Evolutionary conservation across 2,888 invertebrate genomes (phyloP), one percentile per base, ranked within the genome.

Genomic region (Caradrina kadenii): DNA sequence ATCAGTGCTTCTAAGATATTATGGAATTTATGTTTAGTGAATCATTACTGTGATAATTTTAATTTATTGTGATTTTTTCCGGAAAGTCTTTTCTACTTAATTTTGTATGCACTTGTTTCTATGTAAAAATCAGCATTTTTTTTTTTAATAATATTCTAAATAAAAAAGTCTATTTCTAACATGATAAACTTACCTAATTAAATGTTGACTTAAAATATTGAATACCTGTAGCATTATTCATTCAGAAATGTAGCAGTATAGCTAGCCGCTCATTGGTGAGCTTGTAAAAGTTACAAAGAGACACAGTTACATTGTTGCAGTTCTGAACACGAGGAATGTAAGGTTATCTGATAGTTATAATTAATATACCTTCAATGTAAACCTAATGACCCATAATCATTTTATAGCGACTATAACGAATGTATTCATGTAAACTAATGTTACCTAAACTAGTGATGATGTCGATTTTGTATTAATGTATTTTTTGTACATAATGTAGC

Each of bases 401-500:
- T 86, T 83, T 83, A 81, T 86, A 88, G 77, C 75, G 69, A 82
- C 66, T 77, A 22, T 84, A 84, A 74, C 60, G 13, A 76, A 83
- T 79, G 79, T 86, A 86, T 85, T 82, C 81, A 83, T 78, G 75
- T 85, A 87, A 88, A 86, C 83, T 86, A 88, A 90, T 87, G 91
- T 93, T 92, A 92, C 91, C 92, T 89, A 86, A 82, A 70, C 87
- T 90, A 91, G 88, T 90, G 88, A 87, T 85, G 86, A 86, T 77
- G 80, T 87, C 82, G 85, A 85, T 91, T 93, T 93, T 93, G 89
- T 93, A 93, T 91, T 90, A 88, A 89, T 90, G 90, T 92, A 94
- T 92, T 92, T 93, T 95, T 93, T 95, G 95, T 95, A 95, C 90
- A 95, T 94, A 95, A 90, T 82, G 88, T 94, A 94, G 92, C 81